Evolutionary conservation across 2,797 vertebrate species (phyloP), one percentile per base, ranked within the genome.

Genomic region (Siniperca scherzeri): DNA sequence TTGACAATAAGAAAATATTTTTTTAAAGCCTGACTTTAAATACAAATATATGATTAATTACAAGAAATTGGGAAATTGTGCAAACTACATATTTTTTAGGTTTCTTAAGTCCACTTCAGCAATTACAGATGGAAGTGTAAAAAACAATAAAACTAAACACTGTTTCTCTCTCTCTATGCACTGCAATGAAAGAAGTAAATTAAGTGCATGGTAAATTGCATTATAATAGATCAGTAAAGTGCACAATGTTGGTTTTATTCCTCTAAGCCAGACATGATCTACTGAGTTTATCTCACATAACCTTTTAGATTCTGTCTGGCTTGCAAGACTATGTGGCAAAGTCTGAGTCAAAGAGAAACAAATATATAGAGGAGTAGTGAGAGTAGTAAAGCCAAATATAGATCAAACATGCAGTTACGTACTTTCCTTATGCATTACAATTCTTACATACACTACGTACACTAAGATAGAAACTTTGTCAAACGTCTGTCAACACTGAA

Each of bases 141-240:
- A 80, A 30, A 70, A 78, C 56, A 69, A 67, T 53, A 8, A 30
- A 74, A 69, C 50, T 4, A 8, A 66, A 80, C 57, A 65, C 17
- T 62, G 53, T 77, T 77, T 73, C 30, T 78, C 52, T 22, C 66
- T 76, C 62, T 81, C 62, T 60, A 73, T 88, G 84, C 55, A 72
- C 53, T 78, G 64, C 42, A 52, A 53, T 64, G 22, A 80, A 59
- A 56, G 25, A 78, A 82, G 77, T 77, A 68, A 83, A 87, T 82
- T 74, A 71, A 74, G 48, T 22, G 61, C 48, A 38, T 2, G n/a
- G 48, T 72, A 65, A 86, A 89, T 81, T 83, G 75, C 76, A 81
- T 84, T 78, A 86, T 82, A 74, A 78, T 75, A 82, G 77, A 86
- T 84, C 84, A 65, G 81, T 67, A 62, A 83, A 83, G 81, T 82